A percentile compares a stretch with the other conserved stretches of the same genome.
Evolutionary conservation across 2,888 invertebrate genomes (phyloP).

Genomic region (Nomada fabriciana): DNA sequence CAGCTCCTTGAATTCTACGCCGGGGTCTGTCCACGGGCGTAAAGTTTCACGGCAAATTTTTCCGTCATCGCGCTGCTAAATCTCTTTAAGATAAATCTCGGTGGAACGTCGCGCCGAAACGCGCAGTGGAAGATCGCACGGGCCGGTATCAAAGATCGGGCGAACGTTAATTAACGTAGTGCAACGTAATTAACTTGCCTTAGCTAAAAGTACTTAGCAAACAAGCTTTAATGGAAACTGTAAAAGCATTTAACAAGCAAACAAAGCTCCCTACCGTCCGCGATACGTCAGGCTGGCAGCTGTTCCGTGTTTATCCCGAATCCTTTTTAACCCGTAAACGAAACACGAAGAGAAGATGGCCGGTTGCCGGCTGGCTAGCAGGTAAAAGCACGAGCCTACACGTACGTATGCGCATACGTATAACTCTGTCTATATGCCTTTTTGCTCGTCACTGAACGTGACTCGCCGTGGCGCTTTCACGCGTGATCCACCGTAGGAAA

Average conservation of each 20-base stretch:
- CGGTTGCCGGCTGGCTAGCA: not conserved
- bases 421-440: constrained; percentile 17
- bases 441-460: constrained; percentile 9
- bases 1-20: no score
- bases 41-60: no score
- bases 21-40: no score
- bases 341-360: not conserved
- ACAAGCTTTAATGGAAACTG: constrained; percentile 49
- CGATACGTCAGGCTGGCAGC: constrained; percentile 27
- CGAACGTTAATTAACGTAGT: constrained; percentile 54
- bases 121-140: not conserved
- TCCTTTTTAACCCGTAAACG: constrained; percentile 46
- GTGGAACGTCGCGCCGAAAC: constrained; percentile 5
- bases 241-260: constrained; percentile 53
- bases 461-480: constrained; percentile 23
- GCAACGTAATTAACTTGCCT: constrained; percentile 48
- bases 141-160: constrained; percentile 4
- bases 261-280: constrained; percentile 31
- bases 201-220: constrained; percentile 48
- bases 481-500: constrained; percentile 36
- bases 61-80: no score
- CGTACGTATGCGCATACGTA: no score
- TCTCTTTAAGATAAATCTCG: no score
- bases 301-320: constrained; percentile 42
- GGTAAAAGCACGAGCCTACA: not conserved